phyloP scores from a whole-genome alignment of 2,797 vertebrate species.

The Anabacerthia variegaticeps region DNA sequence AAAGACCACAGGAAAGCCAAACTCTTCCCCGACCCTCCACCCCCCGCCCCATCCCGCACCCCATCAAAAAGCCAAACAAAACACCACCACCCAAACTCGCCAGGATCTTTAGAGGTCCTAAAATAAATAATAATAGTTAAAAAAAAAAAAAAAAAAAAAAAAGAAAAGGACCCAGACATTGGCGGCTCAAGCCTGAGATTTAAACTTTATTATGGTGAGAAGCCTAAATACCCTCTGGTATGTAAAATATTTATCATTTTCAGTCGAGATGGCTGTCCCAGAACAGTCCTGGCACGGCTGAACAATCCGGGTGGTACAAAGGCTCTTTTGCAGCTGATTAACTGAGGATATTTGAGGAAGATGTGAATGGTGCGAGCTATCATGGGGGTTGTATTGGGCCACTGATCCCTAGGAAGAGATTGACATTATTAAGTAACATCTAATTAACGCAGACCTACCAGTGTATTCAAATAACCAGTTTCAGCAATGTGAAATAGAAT shows the following conservation, averaged over 20 bases:
- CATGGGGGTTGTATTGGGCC: neutral
- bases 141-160: neutral
- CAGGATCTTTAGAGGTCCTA: neutral
- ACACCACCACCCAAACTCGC: neutral
- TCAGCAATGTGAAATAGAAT: neutral
- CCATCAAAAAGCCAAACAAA: neutral
- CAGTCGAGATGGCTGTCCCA: neutral
- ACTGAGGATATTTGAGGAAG: neutral
- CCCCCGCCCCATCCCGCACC: too few species aligned
- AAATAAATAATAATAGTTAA: neutral
- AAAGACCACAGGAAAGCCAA: too few species aligned
- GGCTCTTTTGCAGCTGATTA: neutral
- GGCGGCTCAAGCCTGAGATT: neutral
- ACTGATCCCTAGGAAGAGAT: neutral
- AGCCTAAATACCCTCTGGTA: neutral
- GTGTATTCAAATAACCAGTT: neutral
- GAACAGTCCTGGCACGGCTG: fast-evolving
- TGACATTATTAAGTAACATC: neutral
- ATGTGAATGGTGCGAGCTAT: neutral
- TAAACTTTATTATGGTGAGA: neutral
- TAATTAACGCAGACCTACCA: neutral
- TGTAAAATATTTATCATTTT: neutral
- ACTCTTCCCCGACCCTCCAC: too few species aligned
- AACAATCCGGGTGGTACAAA: fast-evolving
- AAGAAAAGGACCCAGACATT: neutral